Base-by-base conservation (phyloP, 2,797 vertebrate species). In the Capromys pilorides region DNA sequence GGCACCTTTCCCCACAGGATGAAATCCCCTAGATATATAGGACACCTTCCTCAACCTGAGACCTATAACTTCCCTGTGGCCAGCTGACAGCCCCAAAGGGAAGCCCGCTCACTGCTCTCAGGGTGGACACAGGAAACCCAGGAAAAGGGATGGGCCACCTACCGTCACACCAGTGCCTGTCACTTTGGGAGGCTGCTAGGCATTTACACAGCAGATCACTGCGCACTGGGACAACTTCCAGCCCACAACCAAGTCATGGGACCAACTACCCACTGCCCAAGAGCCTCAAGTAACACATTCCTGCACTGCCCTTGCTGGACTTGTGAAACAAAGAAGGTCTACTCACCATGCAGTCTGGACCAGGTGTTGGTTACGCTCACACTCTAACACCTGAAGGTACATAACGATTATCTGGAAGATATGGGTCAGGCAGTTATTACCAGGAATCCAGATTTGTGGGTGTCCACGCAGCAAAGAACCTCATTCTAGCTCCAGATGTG, bases 361-460 rank as follows among this genome's bases (percentile, higher is more conserved):
- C 98, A 99, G 98, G 98, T 98, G 98, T 79, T 98, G 98, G 97
- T 99, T 98, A 98, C 98, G 98, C 98, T 99, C 99, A 98, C 98
- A 99, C 97, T 99, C 99, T 98, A 99, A 98, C 97, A 99, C 98
- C 98, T 99, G 99, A 96, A 99, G 98, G 97, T 99, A 99, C 99
- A 99, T 98, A 98, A 99, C 98, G 98, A 99, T 99, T 97, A 99
- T 99, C 99, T 99, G 98, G 98, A 98, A 98, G 98, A 98, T 98
- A 98, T 0, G 98, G 98, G 98, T 98, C 92, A 98, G 88, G 36
- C 90, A 96, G 97, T 98, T 98, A 98, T 98, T 98, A 98, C 94
- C 90, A n/a, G 90, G 97, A 96, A 98, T 92, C 96, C 82, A 98
- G 86, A 92, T 96, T 88, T 73, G 96, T 96, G 96, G 97, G 97